phyloP scores from a whole-genome alignment of 2,113 vertebrate genomes.

The Sorex araneus region DNA sequence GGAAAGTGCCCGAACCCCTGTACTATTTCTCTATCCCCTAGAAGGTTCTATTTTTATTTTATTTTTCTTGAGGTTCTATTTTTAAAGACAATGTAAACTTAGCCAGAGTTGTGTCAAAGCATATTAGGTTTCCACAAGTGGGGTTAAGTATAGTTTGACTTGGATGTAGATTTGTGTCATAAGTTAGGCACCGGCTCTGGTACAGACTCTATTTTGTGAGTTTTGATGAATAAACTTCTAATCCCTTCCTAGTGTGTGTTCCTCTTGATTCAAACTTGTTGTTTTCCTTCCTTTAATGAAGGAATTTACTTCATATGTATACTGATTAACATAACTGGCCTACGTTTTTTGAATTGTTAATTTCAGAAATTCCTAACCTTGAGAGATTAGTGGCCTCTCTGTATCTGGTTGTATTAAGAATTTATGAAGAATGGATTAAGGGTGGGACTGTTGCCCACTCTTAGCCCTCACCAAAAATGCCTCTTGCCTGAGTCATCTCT shows the following conservation, averaged over 20 bases:
- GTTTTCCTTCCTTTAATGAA: neutral
- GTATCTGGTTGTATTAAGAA: neutral
- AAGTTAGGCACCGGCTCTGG: neutral
- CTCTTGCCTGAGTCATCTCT: no score
- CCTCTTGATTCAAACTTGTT: neutral
- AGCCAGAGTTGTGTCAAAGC: neutral
- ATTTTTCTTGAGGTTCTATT: no score
- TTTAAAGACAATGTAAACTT: neutral
- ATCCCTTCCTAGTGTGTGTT: neutral
- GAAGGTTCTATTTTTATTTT: no score
- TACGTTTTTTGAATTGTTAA: neutral
- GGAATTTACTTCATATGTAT: neutral
- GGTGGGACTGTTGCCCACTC: no score
- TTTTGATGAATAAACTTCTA: neutral
- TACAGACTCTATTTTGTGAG: neutral
- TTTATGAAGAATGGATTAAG: no score
- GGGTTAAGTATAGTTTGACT: neutral
- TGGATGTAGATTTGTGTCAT: neutral
- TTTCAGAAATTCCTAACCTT: conserved; percentile 28
- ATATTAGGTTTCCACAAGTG: neutral
- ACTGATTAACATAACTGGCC: neutral
- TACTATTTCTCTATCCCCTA: neutral
- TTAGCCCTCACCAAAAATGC: no score
- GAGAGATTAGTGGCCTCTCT: neutral
- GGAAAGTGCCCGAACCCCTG: no score